Evolutionary conservation across 2,113 vertebrate genomes (phyloP).

Genomic region (Stercorarius parasiticus): DNA sequence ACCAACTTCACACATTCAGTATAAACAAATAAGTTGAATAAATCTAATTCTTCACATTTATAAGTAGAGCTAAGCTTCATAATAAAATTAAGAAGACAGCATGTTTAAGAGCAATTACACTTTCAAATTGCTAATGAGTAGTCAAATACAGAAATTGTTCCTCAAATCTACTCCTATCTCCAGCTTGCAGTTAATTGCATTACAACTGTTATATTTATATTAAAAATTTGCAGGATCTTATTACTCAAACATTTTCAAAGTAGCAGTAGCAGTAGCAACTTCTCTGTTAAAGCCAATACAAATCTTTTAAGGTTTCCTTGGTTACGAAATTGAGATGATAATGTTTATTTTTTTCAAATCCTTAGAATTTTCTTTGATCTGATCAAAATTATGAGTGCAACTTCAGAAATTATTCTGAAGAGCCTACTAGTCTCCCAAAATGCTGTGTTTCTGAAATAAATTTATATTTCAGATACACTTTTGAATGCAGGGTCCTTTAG

Average conservation of each 20-base stretch:
- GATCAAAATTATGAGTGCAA: background rate
- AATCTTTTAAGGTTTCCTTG: background rate
- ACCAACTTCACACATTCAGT: background rate
- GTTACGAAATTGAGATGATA: background rate
- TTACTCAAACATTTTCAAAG: slow-evolving; percentile 2
- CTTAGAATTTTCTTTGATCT: background rate
- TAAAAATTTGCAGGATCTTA: background rate
- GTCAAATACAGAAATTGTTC: background rate
- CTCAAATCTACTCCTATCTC: background rate
- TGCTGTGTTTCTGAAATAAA: background rate
- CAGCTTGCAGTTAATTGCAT: slow-evolving; percentile 25
- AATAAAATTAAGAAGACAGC: slow-evolving; percentile 17
- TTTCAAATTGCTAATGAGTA: slow-evolving; percentile 35
- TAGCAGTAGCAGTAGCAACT: background rate
- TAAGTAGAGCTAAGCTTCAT: background rate
- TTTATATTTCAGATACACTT: background rate
- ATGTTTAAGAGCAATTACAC: slow-evolving; percentile 18
- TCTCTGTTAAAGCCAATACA: background rate
- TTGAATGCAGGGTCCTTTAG: background rate
- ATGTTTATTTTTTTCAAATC: background rate
- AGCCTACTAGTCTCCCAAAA: background rate
- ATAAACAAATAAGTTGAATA: background rate
- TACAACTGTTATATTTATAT: slow-evolving; percentile 12
- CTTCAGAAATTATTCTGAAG: background rate
- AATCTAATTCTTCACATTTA: background rate